phyloP scores from a whole-genome alignment of 2,113 vertebrate genomes.

The Pseudorasbora parva region DNA sequence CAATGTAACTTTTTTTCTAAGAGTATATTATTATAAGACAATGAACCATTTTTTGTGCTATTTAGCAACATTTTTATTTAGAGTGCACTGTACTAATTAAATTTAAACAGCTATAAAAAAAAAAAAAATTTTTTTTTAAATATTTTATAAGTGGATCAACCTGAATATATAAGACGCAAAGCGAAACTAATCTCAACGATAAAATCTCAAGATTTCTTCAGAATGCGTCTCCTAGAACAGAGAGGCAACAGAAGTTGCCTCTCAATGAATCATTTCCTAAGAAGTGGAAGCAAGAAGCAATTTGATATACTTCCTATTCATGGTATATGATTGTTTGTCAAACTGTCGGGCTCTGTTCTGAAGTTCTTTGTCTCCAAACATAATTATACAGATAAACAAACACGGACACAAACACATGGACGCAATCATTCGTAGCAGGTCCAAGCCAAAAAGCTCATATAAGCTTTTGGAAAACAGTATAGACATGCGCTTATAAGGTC shows the following conservation, averaged over 20 bases:
- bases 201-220: neutral
- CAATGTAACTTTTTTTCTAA: too few relatives aligned
- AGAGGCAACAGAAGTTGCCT: too few relatives aligned
- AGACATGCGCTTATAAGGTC: slow-evolving; percentile 22
- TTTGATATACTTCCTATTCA: neutral
- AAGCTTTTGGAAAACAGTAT: neutral
- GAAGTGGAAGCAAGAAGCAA: neutral
- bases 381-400: slow-evolving; percentile 8
- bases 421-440: slow-evolving; percentile 4
- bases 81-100: too few relatives aligned
- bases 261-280: neutral
- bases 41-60: too few relatives aligned
- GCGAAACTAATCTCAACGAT: too few relatives aligned
- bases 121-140: too few relatives aligned
- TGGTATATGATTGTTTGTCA: neutral
- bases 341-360: neutral
- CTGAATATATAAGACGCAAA: too few relatives aligned
- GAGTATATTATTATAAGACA: too few relatives aligned
- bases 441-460: slow-evolving; percentile 25
- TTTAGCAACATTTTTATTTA: too few relatives aligned
- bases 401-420: slow-evolving; percentile 38
- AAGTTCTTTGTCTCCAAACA: neutral
- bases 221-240: neutral
- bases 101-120: too few relatives aligned
- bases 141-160: too few relatives aligned